These are phyloP conservation scores for Agrypnia vestita DNA, from an alignment of 1,140 invertebrate genomes.

Conservation along the genomic window DNA sequence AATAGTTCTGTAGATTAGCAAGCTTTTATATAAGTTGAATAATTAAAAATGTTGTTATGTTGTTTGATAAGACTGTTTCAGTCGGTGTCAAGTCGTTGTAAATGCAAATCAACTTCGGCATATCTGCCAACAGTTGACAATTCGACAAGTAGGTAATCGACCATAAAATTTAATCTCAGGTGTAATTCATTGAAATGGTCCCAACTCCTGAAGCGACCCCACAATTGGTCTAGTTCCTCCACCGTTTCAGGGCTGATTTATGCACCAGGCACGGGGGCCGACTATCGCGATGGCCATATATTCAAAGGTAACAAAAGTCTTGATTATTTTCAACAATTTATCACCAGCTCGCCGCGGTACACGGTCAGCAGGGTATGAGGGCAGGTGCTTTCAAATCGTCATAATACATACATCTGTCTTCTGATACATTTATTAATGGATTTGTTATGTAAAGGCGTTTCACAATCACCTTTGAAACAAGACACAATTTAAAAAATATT, in stretches of 20 bases:
- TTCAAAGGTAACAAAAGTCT: slow-evolving; percentile 51
- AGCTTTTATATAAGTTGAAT: too few relatives aligned
- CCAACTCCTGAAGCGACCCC: neutral
- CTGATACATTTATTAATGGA: neutral
- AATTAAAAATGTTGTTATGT: too few relatives aligned
- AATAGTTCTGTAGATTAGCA: too few relatives aligned
- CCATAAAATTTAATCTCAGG: too few relatives aligned
- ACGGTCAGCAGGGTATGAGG: neutral
- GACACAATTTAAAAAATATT: too few relatives aligned
- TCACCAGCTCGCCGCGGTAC: slow-evolving; percentile 41
- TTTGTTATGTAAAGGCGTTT: neutral
- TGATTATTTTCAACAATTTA: slow-evolving; percentile 58
- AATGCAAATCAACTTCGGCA: too few relatives aligned
- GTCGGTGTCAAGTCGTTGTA: too few relatives aligned
- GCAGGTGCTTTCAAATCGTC: slow-evolving; percentile 7
- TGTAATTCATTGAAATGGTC: too few relatives aligned
- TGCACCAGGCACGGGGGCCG: slow-evolving; percentile 51
- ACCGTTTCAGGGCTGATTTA: slow-evolving; percentile 29
- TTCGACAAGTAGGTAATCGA: too few relatives aligned
- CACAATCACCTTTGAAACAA: too few relatives aligned
- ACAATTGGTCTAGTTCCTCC: neutral
- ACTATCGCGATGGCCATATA: slow-evolving; percentile 56
- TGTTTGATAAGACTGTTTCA: too few relatives aligned
- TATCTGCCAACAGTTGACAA: too few relatives aligned
- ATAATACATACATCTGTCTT: neutral